Percentiles rank a stretch among this genome's conserved stretches.
phyloP scores from a whole-genome alignment of 2,888 invertebrate genomes.

The Dryobotodes eremita region DNA sequence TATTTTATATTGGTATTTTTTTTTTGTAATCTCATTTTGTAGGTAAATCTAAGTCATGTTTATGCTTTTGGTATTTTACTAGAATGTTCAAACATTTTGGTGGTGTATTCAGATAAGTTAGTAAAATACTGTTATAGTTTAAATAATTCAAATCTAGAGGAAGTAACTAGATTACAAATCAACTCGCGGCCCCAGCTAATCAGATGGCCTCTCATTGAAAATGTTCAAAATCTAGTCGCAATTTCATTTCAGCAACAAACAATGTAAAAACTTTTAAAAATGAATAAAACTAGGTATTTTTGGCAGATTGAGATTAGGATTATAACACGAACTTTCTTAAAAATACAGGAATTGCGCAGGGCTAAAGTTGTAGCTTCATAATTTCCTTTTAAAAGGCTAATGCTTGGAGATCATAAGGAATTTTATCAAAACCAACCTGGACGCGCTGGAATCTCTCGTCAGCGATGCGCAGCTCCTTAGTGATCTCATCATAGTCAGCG shows the following conservation, averaged over 20 bases:
- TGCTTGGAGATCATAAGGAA: neutral
- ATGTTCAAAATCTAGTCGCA: neutral
- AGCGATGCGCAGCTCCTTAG: constrained; percentile 97
- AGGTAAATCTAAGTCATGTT: too few species aligned
- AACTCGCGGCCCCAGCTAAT: neutral
- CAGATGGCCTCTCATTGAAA: neutral
- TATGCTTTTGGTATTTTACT: neutral
- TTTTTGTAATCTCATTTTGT: neutral
- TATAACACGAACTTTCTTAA: neutral
- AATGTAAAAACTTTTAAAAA: neutral
- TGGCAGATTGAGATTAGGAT: neutral
- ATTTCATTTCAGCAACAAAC: neutral
- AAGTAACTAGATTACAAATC: neutral
- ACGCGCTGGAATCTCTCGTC: constrained; percentile 99
- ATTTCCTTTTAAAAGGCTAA: neutral
- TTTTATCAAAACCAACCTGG: constrained; percentile 85
- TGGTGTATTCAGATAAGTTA: neutral
- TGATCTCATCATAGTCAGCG: constrained; percentile 99
- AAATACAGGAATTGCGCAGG: neutral
- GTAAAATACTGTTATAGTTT: too few species aligned
- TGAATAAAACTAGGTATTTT: neutral
- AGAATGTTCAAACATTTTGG: neutral
- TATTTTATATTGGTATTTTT: neutral
- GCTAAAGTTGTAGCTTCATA: neutral
- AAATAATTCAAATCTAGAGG: neutral